These are phyloP conservation scores for Corvus hawaiiensis DNA, from an alignment of 2,113 vertebrate genomes.

Conservation along the genomic window DNA sequence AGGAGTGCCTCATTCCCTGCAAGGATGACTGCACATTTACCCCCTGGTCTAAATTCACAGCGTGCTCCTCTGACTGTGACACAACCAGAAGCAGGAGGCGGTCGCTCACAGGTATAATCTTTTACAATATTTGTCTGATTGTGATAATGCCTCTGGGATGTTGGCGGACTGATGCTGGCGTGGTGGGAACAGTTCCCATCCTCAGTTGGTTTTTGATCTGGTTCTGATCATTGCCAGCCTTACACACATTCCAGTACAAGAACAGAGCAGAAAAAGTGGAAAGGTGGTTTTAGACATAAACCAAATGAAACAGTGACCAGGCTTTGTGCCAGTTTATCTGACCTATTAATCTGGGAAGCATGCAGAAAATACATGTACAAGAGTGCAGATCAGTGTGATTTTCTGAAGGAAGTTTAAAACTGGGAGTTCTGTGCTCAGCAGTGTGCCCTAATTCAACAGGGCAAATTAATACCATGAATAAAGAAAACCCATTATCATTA, in stretches of 20 bases:
- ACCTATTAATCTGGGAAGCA: neutral
- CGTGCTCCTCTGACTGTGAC: conserved; percentile 80
- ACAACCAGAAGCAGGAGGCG: conserved; percentile 75
- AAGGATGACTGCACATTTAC: conserved; percentile 91
- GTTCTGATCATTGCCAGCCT: neutral
- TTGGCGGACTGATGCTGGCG: neutral
- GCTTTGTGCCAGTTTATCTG: neutral
- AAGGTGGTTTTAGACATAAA: neutral
- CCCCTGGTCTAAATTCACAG: conserved; percentile 88
- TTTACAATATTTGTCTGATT: neutral
- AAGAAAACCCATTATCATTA: neutral
- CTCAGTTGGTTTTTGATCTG: neutral
- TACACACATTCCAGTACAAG: neutral
- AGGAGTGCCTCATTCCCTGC: conserved; percentile 82
- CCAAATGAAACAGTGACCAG: neutral
- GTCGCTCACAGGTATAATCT: conserved; percentile 81
- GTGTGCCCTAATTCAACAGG: neutral
- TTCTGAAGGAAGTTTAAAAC: neutral
- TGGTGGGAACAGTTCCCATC: neutral
- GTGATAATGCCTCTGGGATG: neutral
- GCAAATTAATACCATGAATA: neutral
- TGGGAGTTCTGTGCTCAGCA: neutral
- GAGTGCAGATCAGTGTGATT: neutral
- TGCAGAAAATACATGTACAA: neutral
- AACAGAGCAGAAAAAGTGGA: neutral